Evolutionary conservation across 2,888 invertebrate genomes (phyloP), one percentile per base, ranked within the genome.

Genomic region (Drosophila nigricruria): DNA sequence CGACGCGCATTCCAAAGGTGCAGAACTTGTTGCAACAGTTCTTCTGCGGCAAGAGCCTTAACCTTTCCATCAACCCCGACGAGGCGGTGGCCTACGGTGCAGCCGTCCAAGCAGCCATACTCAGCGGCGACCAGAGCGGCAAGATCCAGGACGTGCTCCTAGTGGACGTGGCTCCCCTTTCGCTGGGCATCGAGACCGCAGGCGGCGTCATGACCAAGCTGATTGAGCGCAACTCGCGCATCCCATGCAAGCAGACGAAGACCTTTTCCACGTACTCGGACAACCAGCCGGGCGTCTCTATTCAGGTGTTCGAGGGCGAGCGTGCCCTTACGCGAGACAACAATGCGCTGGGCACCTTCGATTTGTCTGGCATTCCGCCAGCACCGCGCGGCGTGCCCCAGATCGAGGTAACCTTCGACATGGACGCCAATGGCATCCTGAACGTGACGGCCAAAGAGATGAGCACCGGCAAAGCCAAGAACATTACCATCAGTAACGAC

Each of bases 381-480:
- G 97, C 96, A 92, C 98, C 95, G 70, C 96, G 95, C 79, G 98
- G 96, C 91, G 97, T 96, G 77, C 98, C 95, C 77, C 97, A 95
- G 93, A 98, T 95, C 93, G 98, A 96, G 92, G 96, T 97, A 27
- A 96, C 96, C 43, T 96, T 96, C 91, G 92, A 92, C 60, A 95
- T 96, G 89, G 98, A 98, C 90, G 98, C 98, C 53, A 98, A 99
- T 93, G 98, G 98, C 91, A 98, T 98, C 93, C 93, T 99, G 75
- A 97, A 97, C 91, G 97, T 97, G 1, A 95, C 96, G 0, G 97
- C 97, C n/a, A 94, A 95, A 68, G 95, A 95, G 73, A 94, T 94
- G 91, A 94, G 94, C 85, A 94, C 94, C 0, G 95, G 94, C 27
- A 95, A 96, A 77, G 95, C 94, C 71, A 96, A 95, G 92, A 95